Percentiles rank a stretch among this genome's conserved stretches.
phyloP scores from a whole-genome alignment of 2,888 invertebrate species.

The Malacosoma neustria region DNA sequence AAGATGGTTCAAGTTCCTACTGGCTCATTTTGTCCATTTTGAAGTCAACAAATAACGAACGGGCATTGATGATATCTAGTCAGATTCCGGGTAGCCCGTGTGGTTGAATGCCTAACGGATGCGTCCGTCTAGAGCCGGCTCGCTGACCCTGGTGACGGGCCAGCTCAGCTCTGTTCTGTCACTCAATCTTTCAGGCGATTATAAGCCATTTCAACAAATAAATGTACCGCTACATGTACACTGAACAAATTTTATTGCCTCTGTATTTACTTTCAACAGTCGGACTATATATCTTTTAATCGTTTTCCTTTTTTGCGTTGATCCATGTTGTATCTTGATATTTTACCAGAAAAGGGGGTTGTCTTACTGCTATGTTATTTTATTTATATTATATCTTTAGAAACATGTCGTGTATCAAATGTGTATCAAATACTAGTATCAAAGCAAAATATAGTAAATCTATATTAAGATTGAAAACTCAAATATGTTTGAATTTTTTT shows the following conservation, averaged over 20 bases:
- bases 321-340: neutral
- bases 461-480: too few relatives aligned
- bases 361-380: too few relatives aligned
- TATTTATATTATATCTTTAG: too few relatives aligned
- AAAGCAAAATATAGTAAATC: too few relatives aligned
- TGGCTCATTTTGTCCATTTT: constrained; percentile 19
- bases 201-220: constrained; percentile 39
- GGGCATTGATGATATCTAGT: constrained; percentile 53
- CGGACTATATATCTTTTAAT: neutral
- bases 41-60: constrained; percentile 38
- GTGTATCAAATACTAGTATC: too few relatives aligned
- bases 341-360: too few relatives aligned
- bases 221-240: constrained; percentile 34
- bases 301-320: neutral
- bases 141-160: constrained; percentile 33
- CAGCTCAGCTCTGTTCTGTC: constrained; percentile 41
- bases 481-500: too few relatives aligned
- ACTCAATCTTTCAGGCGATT: constrained; percentile 48
- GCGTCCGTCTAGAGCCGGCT: constrained; percentile 36
- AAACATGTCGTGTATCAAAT: too few relatives aligned
- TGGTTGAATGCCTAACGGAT: constrained; percentile 63
- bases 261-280: constrained; percentile 1
- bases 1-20: neutral
- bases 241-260: constrained; percentile 36
- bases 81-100: constrained; percentile 53